Evolutionary conservation across 2,113 vertebrate genomes (phyloP), one percentile per base, ranked within the genome.

Genomic region (Carettochelys insculpta): DNA sequence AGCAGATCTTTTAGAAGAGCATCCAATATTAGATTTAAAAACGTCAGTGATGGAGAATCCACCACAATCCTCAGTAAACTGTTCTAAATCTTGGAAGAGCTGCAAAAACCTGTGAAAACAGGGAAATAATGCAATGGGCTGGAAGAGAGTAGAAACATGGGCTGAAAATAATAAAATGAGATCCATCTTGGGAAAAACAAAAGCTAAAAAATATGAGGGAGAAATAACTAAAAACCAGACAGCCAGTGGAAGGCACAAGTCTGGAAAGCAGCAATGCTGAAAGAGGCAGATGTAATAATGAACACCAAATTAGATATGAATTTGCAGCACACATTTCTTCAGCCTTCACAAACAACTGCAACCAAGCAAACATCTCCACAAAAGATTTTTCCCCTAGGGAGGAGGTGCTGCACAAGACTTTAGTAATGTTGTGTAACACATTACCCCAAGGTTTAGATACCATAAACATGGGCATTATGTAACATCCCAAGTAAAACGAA

Each of bases 141-240:
- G 82, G 3, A 22, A 94, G 38, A 87, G 77, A 95, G 94, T 50
- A 90, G 77, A 95, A 95, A 94, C 61, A n/a, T 77, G 50, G 65
- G 82, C 87, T 93, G 92, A 97, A 95, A 95, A 94, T 78, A 93
- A 92, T 89, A 91, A 90, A 95, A 82, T 45, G n/a, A 92, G 81
- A 93, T 83, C 90, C 71, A 86, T 86, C 89, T 73, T 56, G n/a
- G 25, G 48, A 48, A 58, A 71, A 56, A 52, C 87, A 94, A 85
- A 93, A 83, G 16, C 92, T 93, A 92, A 95, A 85, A 94, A 84
- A 95, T 96, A 78, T 56, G 73, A 95, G 95, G 83, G 92, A 89
- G 94, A 94, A 92, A 4, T 1, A 92, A 93, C 87, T 71, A 89
- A 94, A 95, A 95, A 17, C 85, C 88, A 89, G 71, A 75, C 12